Percentiles rank a stretch among this genome's conserved stretches.
phyloP scores from a whole-genome alignment of 2,888 invertebrate genomes.

The Monoplex corrugatus region DNA sequence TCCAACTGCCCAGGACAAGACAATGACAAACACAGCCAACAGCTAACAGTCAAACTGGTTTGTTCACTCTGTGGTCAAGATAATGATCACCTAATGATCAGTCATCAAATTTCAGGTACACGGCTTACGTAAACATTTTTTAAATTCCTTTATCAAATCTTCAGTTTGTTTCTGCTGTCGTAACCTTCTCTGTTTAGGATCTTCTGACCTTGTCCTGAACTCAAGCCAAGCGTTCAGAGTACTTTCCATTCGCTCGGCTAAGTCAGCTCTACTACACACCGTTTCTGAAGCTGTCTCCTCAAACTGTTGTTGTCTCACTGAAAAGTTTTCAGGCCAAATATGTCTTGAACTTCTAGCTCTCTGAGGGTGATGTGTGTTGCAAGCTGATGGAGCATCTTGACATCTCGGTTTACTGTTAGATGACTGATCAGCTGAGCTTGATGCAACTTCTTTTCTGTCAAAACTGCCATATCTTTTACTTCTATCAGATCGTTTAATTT shows the following conservation, averaged over 20 bases:
- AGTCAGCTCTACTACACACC: background rate
- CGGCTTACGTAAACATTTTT: slow-evolving; percentile 4
- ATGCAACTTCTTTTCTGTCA: background rate
- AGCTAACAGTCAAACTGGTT: too few relatives aligned
- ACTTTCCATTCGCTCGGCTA: background rate
- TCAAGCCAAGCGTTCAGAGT: background rate
- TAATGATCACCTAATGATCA: too few relatives aligned
- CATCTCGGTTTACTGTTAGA: background rate
- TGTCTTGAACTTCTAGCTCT: background rate
- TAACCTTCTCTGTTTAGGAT: background rate
- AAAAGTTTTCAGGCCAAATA: background rate
- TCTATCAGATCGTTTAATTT: background rate
- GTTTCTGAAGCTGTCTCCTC: background rate
- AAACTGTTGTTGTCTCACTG: background rate
- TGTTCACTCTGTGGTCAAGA: too few relatives aligned
- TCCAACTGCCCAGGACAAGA: too few relatives aligned
- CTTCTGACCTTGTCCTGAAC: slow-evolving; percentile 19
- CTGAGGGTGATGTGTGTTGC: background rate
- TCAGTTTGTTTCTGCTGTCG: background rate
- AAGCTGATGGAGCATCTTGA: background rate
- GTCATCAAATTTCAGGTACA: too few relatives aligned
- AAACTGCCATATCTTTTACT: background rate
- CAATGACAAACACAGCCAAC: too few relatives aligned
- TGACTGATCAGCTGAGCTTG: background rate
- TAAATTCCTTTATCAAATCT: background rate